These are phyloP conservation scores for Drosophila neonasuta DNA, from an alignment of 2,888 invertebrate genomes.

Conservation along the genomic window DNA sequence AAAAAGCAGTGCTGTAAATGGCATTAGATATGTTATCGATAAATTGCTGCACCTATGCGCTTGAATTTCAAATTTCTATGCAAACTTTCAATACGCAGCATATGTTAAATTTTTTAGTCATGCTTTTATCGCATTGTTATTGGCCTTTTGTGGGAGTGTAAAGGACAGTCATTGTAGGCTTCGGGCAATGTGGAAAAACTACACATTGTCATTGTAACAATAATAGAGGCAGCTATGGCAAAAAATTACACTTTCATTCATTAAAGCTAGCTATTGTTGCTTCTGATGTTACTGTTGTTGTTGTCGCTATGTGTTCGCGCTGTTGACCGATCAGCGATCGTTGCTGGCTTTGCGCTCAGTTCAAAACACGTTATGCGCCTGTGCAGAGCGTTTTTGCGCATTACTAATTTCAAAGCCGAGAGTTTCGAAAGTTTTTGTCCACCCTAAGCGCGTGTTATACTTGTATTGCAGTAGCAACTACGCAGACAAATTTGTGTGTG, in stretches of 20 bases:
- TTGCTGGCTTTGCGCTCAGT: constrained; percentile 56
- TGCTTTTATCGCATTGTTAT: constrained; percentile 37
- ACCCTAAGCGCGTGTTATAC: constrained; percentile 52
- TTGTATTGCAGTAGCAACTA: constrained; percentile 33
- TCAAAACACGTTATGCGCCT: constrained; percentile 74
- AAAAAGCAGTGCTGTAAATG: constrained; percentile 25
- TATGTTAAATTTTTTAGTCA: constrained; percentile 33
- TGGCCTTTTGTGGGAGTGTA: constrained; percentile 54
- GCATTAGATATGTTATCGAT: constrained; percentile 21
- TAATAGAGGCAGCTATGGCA: constrained; percentile 49
- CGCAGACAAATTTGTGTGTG: constrained; percentile 44
- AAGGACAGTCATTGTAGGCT: constrained; percentile 63
- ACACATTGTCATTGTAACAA: constrained; percentile 66
- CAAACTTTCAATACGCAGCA: constrained; percentile 1
- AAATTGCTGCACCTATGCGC: constrained; percentile 21
- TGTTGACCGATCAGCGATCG: constrained; percentile 55
- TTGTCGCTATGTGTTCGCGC: constrained; percentile 32
- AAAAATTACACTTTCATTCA: constrained; percentile 72
- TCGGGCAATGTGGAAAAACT: constrained; percentile 44
- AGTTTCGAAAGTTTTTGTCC: constrained; percentile 67
- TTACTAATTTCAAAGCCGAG: constrained; percentile 45
- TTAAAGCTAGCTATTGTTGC: constrained; percentile 66
- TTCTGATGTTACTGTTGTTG: constrained; percentile 17
- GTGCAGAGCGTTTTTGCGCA: constrained; percentile 72
- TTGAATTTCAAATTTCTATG: constrained; percentile 16